Percentiles rank a stretch among this genome's conserved stretches.
Evolutionary conservation across 2,797 vertebrate genomes (phyloP).

Genomic region (Lacerta viridis): DNA sequence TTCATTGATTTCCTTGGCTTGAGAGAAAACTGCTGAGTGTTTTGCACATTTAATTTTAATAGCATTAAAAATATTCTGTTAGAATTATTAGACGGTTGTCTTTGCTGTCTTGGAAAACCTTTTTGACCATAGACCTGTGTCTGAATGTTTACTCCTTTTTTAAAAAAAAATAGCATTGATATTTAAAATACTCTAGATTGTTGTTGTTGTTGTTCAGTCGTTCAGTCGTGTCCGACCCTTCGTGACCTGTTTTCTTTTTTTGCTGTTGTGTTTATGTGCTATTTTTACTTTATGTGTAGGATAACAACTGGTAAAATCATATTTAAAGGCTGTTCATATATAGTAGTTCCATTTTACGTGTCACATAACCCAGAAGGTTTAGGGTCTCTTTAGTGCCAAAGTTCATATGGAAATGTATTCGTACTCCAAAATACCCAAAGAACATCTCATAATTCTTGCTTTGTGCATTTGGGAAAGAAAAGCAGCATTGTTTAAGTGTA

Average conservation of each 20-base stretch:
- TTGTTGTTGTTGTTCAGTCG: too few relatives aligned
- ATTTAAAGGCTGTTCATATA: neutral
- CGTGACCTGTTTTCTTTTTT: neutral
- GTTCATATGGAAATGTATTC: conserved; percentile 54
- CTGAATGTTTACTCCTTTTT: neutral
- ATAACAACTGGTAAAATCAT: neutral
- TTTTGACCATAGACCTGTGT: neutral
- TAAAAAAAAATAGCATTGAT: neutral
- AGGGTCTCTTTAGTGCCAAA: conserved; percentile 37
- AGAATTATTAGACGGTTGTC: neutral
- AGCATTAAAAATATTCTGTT: neutral
- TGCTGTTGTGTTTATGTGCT: neutral
- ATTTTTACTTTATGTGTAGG: neutral
- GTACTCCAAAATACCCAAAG: conserved; percentile 53
- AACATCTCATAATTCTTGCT: conserved; percentile 64
- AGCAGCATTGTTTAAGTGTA: conserved; percentile 68
- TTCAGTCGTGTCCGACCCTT: too few relatives aligned
- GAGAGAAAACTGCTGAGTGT: neutral
- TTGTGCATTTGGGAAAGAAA: conserved; percentile 73
- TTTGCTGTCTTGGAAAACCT: neutral
- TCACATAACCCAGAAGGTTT: conserved; percentile 38
- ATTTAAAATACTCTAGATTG: neutral
- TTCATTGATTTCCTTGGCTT: conserved; percentile 10
- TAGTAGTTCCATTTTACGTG: neutral
- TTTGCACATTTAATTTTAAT: neutral